Conservation (phyloP, 2,888 invertebrate species). For the Epinotia nisella region DNA sequence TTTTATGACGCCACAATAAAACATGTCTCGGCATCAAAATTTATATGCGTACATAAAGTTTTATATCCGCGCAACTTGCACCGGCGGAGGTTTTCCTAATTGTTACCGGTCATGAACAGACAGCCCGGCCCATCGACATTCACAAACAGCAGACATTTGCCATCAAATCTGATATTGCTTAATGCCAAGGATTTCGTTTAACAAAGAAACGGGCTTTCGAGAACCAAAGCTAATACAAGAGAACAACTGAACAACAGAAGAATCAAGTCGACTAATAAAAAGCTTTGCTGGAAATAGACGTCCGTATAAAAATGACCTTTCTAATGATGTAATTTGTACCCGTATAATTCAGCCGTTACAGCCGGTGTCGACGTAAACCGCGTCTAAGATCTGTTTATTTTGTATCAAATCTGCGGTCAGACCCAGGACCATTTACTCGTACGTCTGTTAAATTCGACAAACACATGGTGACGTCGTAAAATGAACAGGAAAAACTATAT, state of each 20-base stretch:
- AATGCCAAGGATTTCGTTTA: constrained; percentile 46
- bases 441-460: constrained; percentile 7
- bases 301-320: constrained; percentile 61
- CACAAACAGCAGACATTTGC: constrained; percentile 57
- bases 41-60: constrained; percentile 85
- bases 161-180: constrained; percentile 56
- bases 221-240: not conserved
- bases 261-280: constrained; percentile 48
- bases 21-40: constrained; percentile 84
- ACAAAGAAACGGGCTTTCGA: not conserved
- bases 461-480: constrained; percentile 53
- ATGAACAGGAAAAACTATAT: constrained; percentile 58
- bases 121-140: constrained; percentile 62
- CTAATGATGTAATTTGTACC: constrained; percentile 75
- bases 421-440: constrained; percentile 35
- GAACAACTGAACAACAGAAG: constrained; percentile 30
- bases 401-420: constrained; percentile 50
- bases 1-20: constrained; percentile 83
- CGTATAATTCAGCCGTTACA: constrained; percentile 74
- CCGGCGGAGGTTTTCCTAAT: constrained; percentile 77
- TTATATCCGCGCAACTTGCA: constrained; percentile 82
- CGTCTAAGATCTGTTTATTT: constrained; percentile 56
- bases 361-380: constrained; percentile 55
- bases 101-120: constrained; percentile 78
- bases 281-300: constrained; percentile 55